These are phyloP conservation scores for Drosophila melanica DNA, from an alignment of 1,140 invertebrate genomes.

Conservation along the genomic window DNA sequence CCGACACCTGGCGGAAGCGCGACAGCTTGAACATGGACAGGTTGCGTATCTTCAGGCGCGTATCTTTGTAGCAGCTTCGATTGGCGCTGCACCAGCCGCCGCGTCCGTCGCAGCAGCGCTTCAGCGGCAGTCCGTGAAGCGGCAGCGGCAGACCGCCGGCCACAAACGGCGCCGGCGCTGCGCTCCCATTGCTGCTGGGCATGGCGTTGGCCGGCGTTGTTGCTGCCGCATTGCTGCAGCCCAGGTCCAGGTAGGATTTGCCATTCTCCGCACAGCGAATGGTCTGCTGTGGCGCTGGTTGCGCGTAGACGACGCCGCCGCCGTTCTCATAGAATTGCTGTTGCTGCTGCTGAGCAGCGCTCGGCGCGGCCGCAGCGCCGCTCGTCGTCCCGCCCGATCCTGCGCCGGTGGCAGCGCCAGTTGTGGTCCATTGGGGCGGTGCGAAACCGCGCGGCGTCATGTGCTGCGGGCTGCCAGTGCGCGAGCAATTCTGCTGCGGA, in stretches of 20 bases:
- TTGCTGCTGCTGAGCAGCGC: constrained; percentile 21
- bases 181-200: constrained; percentile 48
- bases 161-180: constrained; percentile 32
- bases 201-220: constrained; percentile 65
- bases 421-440: constrained; percentile 69
- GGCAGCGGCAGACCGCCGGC: constrained; percentile 35
- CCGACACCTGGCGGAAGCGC: constrained; percentile 93
- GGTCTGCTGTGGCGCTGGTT: constrained; percentile 87
- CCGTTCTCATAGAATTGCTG: constrained; percentile 37
- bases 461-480: constrained; percentile 78
- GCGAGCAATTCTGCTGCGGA: constrained; percentile 83
- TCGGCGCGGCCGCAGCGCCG: constrained; percentile 35
- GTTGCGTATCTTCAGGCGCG: constrained; percentile 94
- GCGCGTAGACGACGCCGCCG: constrained; percentile 75
- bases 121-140: constrained; percentile 82
- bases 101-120: constrained; percentile 90
- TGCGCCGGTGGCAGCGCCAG: constrained; percentile 25
- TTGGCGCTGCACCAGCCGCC: constrained; percentile 90
- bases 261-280: constrained; percentile 95
- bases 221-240: constrained; percentile 86
- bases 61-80: constrained; percentile 91
- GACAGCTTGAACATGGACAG: constrained; percentile 96
- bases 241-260: constrained; percentile 94
- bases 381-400: constrained; percentile 31
- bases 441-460: constrained; percentile 69